These are phyloP conservation scores for Tetraneura akinire DNA, from an alignment of 1,140 invertebrate species.

Conservation along the genomic window DNA sequence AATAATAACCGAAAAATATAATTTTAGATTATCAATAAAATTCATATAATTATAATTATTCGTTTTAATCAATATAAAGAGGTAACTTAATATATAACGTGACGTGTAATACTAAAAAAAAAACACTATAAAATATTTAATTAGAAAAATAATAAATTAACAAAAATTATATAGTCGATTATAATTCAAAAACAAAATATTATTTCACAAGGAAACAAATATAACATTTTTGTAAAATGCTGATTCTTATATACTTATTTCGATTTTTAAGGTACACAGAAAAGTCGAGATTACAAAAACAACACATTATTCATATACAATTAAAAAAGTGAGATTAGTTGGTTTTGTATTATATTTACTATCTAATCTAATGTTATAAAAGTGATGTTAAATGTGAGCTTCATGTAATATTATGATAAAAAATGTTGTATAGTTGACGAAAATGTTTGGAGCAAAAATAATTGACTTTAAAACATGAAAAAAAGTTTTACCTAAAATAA, in stretches of 20 bases:
- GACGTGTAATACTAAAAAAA: neutral
- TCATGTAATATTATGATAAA: conserved; percentile 12
- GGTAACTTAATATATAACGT: conserved; percentile 17
- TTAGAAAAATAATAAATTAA: conserved; percentile 15
- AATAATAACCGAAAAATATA: conserved; percentile 18
- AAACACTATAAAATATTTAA: neutral
- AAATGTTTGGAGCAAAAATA: conserved; percentile 11
- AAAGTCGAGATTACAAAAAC: conserved; percentile 1
- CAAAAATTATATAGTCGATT: neutral
- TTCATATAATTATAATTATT: conserved; percentile 2
- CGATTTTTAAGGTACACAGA: neutral
- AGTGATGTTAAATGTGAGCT: conserved; percentile 37
- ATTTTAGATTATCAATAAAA: neutral
- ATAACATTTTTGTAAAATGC: neutral
- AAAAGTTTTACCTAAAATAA: conserved; percentile 27
- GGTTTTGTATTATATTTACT: conserved; percentile 8
- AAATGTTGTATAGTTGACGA: neutral
- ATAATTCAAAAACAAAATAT: conserved; percentile 6
- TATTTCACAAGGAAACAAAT: conserved; percentile 24
- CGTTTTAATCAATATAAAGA: neutral
- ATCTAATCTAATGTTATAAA: conserved; percentile 12
- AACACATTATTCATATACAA: conserved; percentile 26
- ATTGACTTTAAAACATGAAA: conserved; percentile 36
- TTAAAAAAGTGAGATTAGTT: conserved; percentile 20
- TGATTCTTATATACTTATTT: neutral